These are phyloP conservation scores for Drosophila limbata DNA, from an alignment of 2,888 invertebrate genomes.

Conservation along the genomic window DNA sequence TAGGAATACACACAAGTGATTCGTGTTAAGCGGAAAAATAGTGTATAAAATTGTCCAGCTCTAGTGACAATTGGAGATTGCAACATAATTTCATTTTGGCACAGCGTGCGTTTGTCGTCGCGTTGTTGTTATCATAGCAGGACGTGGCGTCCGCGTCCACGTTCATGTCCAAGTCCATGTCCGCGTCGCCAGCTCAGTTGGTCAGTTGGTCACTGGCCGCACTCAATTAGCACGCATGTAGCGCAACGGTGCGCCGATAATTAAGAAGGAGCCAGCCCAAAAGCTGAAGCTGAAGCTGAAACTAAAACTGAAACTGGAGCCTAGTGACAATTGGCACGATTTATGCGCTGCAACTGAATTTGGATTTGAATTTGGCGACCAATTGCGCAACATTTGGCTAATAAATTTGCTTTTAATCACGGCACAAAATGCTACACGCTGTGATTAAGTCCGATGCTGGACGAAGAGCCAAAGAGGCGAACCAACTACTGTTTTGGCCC, in stretches of 20 bases:
- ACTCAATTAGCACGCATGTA: conserved; percentile 83
- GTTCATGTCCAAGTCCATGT: conserved; percentile 42
- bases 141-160: conserved; percentile 47
- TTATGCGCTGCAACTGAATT: conserved; percentile 64
- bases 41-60: neutral
- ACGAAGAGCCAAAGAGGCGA: conserved; percentile 11
- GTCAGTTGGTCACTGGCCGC: conserved; percentile 66
- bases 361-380: conserved; percentile 25
- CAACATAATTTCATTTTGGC: conserved; percentile 77
- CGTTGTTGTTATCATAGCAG: conserved; percentile 76
- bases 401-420: conserved; percentile 75
- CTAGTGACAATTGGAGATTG: conserved; percentile 50
- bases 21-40: conserved; percentile 1
- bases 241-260: conserved; percentile 74
- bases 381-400: conserved; percentile 72
- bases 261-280: conserved; percentile 53
- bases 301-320: conserved; percentile 12
- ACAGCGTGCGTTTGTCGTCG: conserved; percentile 77
- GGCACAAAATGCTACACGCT: conserved; percentile 73
- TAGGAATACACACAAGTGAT: neutral
- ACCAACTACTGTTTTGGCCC: conserved; percentile 52
- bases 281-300: conserved; percentile 6
- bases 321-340: conserved; percentile 76
- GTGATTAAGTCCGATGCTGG: conserved; percentile 52
- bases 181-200: conserved; percentile 52